Evolutionary conservation across 92 coral and sea anemone genomes (phyloP).

Genomic region (Palythoa grandis): DNA sequence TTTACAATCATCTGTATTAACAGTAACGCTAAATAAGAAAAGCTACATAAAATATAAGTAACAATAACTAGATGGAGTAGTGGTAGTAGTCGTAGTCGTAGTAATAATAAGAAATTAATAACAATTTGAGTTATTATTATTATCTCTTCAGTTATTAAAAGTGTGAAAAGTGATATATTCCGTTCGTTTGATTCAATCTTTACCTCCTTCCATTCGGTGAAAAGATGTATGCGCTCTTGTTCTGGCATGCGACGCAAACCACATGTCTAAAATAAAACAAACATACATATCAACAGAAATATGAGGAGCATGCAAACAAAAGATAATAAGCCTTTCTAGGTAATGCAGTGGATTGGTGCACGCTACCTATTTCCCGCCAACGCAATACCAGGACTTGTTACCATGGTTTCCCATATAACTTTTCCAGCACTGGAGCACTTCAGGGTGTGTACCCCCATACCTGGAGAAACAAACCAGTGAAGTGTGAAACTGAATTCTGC

Average conservation of each 20-base stretch:
- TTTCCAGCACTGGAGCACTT: slow-evolving; percentile 86
- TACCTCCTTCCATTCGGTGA: slow-evolving; percentile 94
- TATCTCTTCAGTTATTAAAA: too few species aligned
- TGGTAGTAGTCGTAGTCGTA: too few species aligned
- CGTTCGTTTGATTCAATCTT: background rate
- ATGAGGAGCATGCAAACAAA: background rate
- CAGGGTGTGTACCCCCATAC: slow-evolving; percentile 70
- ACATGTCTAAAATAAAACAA: slow-evolving; percentile 66
- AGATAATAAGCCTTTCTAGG: background rate
- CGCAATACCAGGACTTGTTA: slow-evolving; percentile 92
- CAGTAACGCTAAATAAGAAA: too few species aligned
- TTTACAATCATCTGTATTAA: too few species aligned
- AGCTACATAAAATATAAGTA: too few species aligned
- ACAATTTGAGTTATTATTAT: too few species aligned
- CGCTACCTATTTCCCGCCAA: slow-evolving; percentile 94
- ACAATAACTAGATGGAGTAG: too few species aligned
- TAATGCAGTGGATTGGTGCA: background rate
- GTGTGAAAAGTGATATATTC: too few species aligned
- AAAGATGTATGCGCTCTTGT: slow-evolving; percentile 84
- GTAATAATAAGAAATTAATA: too few species aligned
- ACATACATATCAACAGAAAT: background rate
- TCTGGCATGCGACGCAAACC: slow-evolving; percentile 91
- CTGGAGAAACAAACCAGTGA: slow-evolving; percentile 47
- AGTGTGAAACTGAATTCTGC: background rate
- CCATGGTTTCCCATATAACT: slow-evolving; percentile 84